These are phyloP conservation scores for Poecilobothrus nobilitatus DNA, from an alignment of 2,888 invertebrate species.

Conservation along the genomic window DNA sequence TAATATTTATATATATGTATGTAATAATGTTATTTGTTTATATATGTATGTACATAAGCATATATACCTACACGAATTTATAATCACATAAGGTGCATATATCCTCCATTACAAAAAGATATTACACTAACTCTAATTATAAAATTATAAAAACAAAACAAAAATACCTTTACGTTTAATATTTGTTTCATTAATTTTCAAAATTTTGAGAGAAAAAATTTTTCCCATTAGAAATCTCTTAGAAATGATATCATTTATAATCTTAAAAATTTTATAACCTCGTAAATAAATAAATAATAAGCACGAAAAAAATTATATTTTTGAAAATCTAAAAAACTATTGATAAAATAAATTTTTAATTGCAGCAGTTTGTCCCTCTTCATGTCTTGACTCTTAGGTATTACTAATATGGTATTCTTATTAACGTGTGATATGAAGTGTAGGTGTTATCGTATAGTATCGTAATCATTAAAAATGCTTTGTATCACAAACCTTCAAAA, in stretches of 20 bases:
- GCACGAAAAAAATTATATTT: neutral
- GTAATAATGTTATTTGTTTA: no score
- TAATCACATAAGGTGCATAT: slow-evolving; percentile 4
- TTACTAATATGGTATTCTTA: neutral
- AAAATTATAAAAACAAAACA: neutral
- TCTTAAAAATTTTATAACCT: neutral
- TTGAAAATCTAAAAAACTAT: neutral
- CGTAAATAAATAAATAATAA: neutral
- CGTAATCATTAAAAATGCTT: slow-evolving; percentile 1
- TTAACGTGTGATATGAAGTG: slow-evolving; percentile 6
- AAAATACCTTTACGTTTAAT: neutral
- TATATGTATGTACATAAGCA: no score
- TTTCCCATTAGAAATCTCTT: neutral
- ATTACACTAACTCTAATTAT: neutral
- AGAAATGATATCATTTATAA: neutral
- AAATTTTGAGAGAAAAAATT: neutral
- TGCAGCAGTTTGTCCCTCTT: neutral
- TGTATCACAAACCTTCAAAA: slow-evolving; percentile 2
- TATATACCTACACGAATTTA: neutral
- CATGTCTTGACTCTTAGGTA: neutral
- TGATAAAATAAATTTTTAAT: slow-evolving; percentile 6
- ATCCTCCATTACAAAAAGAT: neutral
- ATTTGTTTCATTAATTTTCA: neutral
- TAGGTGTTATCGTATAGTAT: neutral
- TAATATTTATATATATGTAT: no score